phyloP scores from a whole-genome alignment of 2,113 vertebrate genomes.

The Bucco capensis region DNA sequence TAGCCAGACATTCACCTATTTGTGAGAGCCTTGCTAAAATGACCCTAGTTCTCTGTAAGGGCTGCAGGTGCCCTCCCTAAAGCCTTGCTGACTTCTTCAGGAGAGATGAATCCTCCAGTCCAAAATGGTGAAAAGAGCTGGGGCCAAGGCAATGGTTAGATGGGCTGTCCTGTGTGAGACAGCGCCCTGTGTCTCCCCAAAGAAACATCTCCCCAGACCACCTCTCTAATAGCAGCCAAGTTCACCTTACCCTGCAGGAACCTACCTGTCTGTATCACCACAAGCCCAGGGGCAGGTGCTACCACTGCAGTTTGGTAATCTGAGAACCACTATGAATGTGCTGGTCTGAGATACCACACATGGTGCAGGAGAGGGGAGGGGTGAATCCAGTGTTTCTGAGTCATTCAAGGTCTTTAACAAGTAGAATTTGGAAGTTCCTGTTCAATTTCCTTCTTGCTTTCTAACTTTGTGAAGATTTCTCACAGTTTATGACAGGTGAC shows the following conservation, averaged over 20 bases:
- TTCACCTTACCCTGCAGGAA: not conserved
- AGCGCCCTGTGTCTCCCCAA: not conserved
- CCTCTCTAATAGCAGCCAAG: not conserved
- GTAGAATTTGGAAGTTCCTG: not conserved
- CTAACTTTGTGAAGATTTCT: not conserved
- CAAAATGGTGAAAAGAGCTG: not conserved
- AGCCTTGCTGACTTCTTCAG: not conserved
- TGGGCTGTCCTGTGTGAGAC: not conserved
- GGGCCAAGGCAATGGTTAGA: not conserved
- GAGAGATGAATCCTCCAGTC: not conserved
- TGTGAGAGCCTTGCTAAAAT: not conserved
- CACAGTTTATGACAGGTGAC: not conserved
- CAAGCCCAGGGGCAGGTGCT: not conserved
- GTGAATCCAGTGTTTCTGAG: not conserved
- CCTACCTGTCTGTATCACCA: fast-evolving
- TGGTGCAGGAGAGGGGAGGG: not conserved
- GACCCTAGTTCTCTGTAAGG: not conserved
- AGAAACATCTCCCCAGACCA: not conserved
- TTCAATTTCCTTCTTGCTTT: not conserved
- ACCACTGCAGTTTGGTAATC: not conserved
- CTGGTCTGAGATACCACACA: not conserved
- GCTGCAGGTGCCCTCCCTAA: not conserved
- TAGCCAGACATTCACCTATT: no score
- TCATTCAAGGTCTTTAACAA: not conserved
- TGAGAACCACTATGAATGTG: not conserved